These are phyloP conservation scores for Steinernema hermaphroditum DNA, from an alignment of 2,888 invertebrate genomes.

Conservation along the genomic window DNA sequence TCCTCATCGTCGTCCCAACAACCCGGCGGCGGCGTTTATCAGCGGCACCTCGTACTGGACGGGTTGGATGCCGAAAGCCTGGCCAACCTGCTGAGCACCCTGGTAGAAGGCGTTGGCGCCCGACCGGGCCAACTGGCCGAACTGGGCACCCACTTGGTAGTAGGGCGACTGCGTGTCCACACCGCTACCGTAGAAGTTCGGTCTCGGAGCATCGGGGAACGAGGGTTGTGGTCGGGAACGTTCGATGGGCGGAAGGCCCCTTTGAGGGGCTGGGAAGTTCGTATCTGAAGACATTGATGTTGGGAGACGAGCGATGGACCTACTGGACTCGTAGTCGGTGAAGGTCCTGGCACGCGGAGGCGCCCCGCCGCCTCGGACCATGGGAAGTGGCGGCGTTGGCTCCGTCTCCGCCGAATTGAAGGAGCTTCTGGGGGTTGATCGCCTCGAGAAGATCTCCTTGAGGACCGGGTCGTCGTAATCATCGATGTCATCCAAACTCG, in stretches of 20 bases:
- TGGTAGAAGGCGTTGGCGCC: slow-evolving; percentile 5
- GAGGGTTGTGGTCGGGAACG: not conserved
- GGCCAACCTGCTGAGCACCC: slow-evolving; percentile 24
- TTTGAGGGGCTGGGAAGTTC: not conserved
- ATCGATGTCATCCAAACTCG: slow-evolving; percentile 3
- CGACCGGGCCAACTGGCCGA: not conserved
- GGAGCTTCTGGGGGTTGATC: not conserved
- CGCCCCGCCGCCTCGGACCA: not conserved
- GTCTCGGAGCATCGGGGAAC: not conserved
- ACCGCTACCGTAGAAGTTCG: not conserved
- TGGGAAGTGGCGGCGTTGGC: not conserved
- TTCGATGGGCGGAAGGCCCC: slow-evolving; percentile 12
- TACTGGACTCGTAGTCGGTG: slow-evolving; percentile 4
- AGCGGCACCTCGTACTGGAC: slow-evolving; percentile 30
- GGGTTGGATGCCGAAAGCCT: slow-evolving; percentile 33
- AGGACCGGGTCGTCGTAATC: not conserved
- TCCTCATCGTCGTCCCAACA: slow-evolving; percentile 28
- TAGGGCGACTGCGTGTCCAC: not conserved
- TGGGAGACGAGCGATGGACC: not conserved
- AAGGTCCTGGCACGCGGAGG: not conserved
- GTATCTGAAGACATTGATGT: not conserved
- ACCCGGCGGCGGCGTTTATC: slow-evolving; percentile 25
- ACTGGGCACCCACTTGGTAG: slow-evolving; percentile 10
- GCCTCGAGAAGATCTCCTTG: not conserved
- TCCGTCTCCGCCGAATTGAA: not conserved